Evolutionary conservation across 2,888 invertebrate species (phyloP), one percentile per base, ranked within the genome.

Genomic region (Tipula helvola): DNA sequence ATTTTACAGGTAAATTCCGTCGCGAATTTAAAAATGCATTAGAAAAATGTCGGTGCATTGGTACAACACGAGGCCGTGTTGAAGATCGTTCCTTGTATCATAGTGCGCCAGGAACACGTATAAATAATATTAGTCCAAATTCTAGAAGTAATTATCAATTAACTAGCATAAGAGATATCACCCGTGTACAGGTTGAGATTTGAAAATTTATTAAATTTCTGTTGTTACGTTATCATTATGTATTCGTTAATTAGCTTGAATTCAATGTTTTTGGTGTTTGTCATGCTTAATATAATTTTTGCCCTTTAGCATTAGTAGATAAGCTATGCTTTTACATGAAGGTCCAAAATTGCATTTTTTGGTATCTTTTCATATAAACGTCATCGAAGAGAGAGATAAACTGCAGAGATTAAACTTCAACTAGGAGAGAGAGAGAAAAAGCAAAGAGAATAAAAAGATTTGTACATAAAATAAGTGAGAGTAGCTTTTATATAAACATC

Each of bases 21-120:
- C 93, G 94, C 88, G 95, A 95, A 90, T 95, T 95, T 90, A 93
- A 93, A 88, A 93, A 94, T 88, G 94, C 95, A 0, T 94, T 95
- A 90, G 94, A 94, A 90, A 94, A 94, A 89, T 95, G 94, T 88
- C 91, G 93, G 88, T 93, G 93, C 89, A 36, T 86, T 13, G 87
- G 87, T 52, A 87, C 85, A 28, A 88, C 88, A n/a, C 87, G 88
- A 39, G 86, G 88, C 28, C 88, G 88, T 86, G 89, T 89, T 16
- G 89, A 89, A 47, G 89, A 89, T 87, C 88, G 89, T 36, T 88
- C 89, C 5, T 87, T 89, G 36, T 89, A 89, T 87, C 89, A 89
- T 86, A 89, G 89, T 85, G 88, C 88, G 36, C 88, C 89, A 28
- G 88, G 88, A 47, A 88, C 89, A 36, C 87, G 89, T n/a, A 86